A percentile compares a stretch with the other conserved stretches of the same genome.
Conservation (phyloP, 1,140 invertebrate genomes). For the Rhagoletis pomonella region DNA sequence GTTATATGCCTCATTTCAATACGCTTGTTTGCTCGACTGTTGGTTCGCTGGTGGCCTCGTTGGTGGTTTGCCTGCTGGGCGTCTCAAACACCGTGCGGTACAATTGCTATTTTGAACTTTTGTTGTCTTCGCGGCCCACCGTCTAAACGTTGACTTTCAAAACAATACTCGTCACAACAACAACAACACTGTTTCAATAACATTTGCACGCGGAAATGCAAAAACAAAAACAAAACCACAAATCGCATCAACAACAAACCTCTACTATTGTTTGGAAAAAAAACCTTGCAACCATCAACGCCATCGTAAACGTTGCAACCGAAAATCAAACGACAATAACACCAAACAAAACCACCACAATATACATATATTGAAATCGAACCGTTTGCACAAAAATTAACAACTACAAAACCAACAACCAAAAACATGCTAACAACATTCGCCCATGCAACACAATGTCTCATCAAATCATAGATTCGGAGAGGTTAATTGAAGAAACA, state of each 20-base stretch:
- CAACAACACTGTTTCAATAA: not conserved
- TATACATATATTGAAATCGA: not conserved
- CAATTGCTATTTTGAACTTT: not conserved
- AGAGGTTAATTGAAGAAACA: constrained; percentile 88
- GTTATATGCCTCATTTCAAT: constrained; percentile 42
- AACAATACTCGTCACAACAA: not conserved
- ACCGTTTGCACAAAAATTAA: not conserved
- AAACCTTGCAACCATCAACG: constrained; percentile 53
- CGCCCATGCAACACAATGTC: constrained; percentile 7
- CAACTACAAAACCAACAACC: constrained; percentile 30
- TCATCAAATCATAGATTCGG: constrained; percentile 75
- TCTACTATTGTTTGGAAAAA: constrained; percentile 45
- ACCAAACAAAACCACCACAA: constrained; percentile 24
- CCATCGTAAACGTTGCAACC: constrained; percentile 58
- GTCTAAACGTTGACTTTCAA: not conserved
- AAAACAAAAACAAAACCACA: not conserved
- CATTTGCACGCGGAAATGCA: constrained; percentile 1
- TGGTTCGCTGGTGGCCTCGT: constrained; percentile 9
- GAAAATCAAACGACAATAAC: not conserved
- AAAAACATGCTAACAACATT: not conserved
- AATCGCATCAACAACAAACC: constrained; percentile 17
- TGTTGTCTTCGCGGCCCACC: not conserved
- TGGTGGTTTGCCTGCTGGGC: constrained; percentile 29
- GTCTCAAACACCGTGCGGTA: not conserved
- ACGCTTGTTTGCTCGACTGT: not conserved